Evolutionary conservation across 2,888 invertebrate genomes (phyloP), one percentile per base, ranked within the genome.

Genomic region (Lasioglossum morio): DNA sequence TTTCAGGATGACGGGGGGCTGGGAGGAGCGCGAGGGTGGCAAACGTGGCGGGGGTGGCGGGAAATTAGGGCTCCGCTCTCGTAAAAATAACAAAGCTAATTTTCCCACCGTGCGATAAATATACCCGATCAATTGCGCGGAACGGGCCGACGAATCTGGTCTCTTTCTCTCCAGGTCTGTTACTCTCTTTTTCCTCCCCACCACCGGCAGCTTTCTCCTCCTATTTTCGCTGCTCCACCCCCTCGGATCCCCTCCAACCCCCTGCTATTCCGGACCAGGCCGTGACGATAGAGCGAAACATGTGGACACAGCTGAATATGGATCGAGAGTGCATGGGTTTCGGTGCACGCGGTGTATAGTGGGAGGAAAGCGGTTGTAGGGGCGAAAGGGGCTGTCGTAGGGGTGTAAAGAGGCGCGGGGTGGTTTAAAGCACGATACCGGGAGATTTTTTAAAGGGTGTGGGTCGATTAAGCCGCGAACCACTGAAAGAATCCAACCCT

Each of bases 81-180:
- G 72, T 53, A n/a, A 30, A 69, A 75, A 69, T 79, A 74, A 69
- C 74, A 43, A 40, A 37, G n/a, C 70, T 53, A 43, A 37, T 57
- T 37, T 48, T 48, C 40, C n/a, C 57, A 37, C 27, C 19, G 7
- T 60, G 37, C 48, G 37, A 74, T 74, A 48, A 77, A 43, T 46
- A 81, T 75, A 48, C 23, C 72, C 23, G 77, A 76, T 80, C 81
- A 69, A 80, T 76, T 80, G 53, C 30, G 30, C 53, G 53, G 40
- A 40, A 73, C 40, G 19, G 8, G 53, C 23, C 53, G 72, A 12
- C 12, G 63, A 63, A 48, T 60, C 27, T 78, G 30, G 70, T 48
- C 48, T 30, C 48, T 27, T 53, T 34, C 37, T 27, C 5, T 27
- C 30, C 14, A 63, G 46, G 46, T 48, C 19, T 19, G 48, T 19